Conservation (phyloP, 2,113 vertebrate species). For the Macrotis lagotis region DNA sequence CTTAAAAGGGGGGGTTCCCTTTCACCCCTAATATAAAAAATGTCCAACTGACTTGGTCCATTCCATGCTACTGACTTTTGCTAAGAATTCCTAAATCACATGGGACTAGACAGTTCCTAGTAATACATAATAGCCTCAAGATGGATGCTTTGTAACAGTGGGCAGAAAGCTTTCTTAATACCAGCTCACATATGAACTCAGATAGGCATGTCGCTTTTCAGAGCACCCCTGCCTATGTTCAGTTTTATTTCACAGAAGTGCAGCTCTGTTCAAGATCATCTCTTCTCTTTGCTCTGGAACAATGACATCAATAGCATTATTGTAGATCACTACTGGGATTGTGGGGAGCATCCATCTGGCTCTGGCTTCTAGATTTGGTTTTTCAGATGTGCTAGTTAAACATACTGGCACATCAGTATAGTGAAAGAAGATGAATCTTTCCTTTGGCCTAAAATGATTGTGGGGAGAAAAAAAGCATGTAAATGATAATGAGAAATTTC, state of each 20-base stretch:
- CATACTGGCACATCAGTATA: constrained; percentile 74
- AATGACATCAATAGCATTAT: background rate
- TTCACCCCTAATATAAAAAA: background rate
- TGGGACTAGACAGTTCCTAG: background rate
- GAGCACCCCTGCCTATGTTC: background rate
- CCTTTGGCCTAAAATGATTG: constrained; percentile 76
- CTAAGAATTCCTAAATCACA: background rate
- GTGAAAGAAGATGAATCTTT: constrained; percentile 78
- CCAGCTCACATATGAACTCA: background rate
- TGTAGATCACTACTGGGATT: background rate
- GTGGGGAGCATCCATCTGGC: constrained; percentile 41
- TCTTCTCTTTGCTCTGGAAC: constrained; percentile 19
- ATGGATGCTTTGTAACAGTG: background rate
- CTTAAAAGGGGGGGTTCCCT: background rate
- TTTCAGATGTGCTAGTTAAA: constrained; percentile 79
- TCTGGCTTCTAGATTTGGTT: constrained; percentile 66
- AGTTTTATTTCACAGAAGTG: background rate
- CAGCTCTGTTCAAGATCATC: background rate
- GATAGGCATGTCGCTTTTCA: background rate
- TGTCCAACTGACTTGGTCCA: background rate
- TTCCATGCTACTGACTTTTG: background rate
- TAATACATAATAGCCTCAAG: background rate
- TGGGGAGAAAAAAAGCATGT: constrained; percentile 74
- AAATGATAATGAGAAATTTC: constrained; percentile 78
- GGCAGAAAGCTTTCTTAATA: background rate